Evolutionary conservation across 1,140 invertebrate genomes (phyloP), one percentile per base, ranked within the genome.

Genomic region (Drosophila pseudoobscura): DNA sequence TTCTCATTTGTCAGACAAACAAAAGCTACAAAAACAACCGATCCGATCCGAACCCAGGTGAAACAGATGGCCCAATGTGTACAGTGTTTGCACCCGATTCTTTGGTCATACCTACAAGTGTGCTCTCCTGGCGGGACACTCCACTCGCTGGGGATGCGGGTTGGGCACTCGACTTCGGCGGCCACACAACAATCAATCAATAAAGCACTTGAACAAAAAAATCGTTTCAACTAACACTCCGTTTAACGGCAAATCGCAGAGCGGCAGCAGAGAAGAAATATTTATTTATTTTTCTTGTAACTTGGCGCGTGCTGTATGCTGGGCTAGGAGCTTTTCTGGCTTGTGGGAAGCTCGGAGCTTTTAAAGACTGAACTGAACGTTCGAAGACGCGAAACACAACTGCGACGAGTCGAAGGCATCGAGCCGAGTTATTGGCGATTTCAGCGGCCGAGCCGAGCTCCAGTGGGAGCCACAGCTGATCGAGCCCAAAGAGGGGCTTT

Each of bases 351-450:
- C 49, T 45, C 41, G 20, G 44, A 43, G 41, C 52, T 58, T 45
- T 35, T 64, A 71, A 79, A 70, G 54, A 13, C 29, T 87, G 64
- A 78, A 80, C 83, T 88, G 63, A 61, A 76, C 83, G 84, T 66
- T 78, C 46, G 65, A 51, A 83, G 71, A 83, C 83, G 75, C 83
- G 83, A 78, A 88, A 69, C 78, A 79, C 78, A 78, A 87, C 83
- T 87, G 83, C 66, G 75, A 45, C n/a, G 20, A 88, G 71, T 72
- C 55, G 60, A 71, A 53, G 63, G 59, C 57, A 79, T 63, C 75
- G 55, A 64, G 78, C 79, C 83, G 83, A 88, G 83, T 87, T 87
- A 87, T 87, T 80, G 83, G 83, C 83, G 80, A 76, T 80, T 68
- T 46, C 58, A 60, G 29, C 56, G 65, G 51, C 22, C 31, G 65